These are phyloP conservation scores for Pachycephala philippinensis DNA, from an alignment of 2,113 vertebrate species.

Conservation along the genomic window DNA sequence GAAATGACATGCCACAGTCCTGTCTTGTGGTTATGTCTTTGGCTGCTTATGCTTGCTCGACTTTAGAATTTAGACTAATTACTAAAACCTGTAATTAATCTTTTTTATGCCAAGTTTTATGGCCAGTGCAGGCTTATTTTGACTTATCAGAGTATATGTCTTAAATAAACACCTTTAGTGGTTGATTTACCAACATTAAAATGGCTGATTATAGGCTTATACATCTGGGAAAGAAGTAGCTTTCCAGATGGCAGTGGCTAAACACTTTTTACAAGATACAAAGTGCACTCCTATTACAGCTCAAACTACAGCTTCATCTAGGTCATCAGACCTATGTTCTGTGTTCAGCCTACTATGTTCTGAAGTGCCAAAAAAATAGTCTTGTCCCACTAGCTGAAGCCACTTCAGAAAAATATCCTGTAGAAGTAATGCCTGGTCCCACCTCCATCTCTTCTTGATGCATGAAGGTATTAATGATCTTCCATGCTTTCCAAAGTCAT, in stretches of 20 bases:
- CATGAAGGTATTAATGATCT: not conserved
- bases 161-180: not conserved
- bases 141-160: not conserved
- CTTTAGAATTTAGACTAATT: not conserved
- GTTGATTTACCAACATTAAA: not conserved
- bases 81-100: not conserved
- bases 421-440: not conserved
- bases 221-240: not conserved
- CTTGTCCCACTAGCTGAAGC: not conserved
- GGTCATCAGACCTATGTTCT: not conserved
- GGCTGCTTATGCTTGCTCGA: not conserved
- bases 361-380: not conserved
- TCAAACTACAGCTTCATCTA: not conserved
- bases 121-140: not conserved
- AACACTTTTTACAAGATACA: not conserved
- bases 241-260: not conserved
- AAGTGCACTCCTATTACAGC: not conserved
- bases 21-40: not conserved
- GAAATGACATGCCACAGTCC: fast-evolving
- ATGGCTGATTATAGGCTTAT: not conserved
- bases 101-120: not conserved
- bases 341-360: not conserved
- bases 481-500: not conserved
- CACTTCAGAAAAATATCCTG: not conserved
- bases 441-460: not conserved